Evolutionary conservation across 1,140 invertebrate genomes (phyloP).

Genomic region (Zaprionus ornatus): DNA sequence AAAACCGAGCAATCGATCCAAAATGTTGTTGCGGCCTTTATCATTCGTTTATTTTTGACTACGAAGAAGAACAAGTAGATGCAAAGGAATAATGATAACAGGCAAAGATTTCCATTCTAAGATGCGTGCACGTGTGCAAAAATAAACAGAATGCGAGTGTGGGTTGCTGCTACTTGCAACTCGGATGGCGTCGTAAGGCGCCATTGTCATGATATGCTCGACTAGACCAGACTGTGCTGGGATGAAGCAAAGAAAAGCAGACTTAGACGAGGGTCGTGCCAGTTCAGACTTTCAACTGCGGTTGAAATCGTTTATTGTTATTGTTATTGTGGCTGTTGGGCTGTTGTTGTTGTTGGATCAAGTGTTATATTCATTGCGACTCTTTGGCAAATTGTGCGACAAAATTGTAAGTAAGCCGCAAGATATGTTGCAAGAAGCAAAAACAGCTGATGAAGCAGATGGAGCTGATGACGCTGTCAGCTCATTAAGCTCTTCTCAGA

Average conservation of each 20-base stretch:
- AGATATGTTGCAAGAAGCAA: slow-evolving; percentile 39
- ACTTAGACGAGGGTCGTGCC: not conserved
- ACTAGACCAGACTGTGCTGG: not conserved
- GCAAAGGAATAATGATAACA: not conserved
- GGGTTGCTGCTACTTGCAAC: not conserved
- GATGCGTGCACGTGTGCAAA: slow-evolving; percentile 15
- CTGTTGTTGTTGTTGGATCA: not conserved
- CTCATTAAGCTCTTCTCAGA: slow-evolving; percentile 65
- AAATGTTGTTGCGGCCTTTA: not conserved
- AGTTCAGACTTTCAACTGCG: slow-evolving; percentile 18
- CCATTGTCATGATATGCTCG: slow-evolving; percentile 17
- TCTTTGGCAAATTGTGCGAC: slow-evolving; percentile 65
- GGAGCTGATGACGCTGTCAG: slow-evolving; percentile 37
- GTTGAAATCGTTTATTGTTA: slow-evolving; percentile 19
- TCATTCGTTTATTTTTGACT: not conserved
- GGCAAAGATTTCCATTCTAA: not conserved
- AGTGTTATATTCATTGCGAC: not conserved
- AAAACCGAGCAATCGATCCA: not conserved
- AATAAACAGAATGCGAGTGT: slow-evolving; percentile 4
- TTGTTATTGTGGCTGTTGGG: slow-evolving; percentile 5
- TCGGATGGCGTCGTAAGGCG: not conserved
- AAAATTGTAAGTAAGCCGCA: slow-evolving; percentile 66
- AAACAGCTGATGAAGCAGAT: not conserved
- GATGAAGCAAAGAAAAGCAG: not conserved
- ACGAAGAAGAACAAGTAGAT: not conserved